Evolutionary conservation across 2,797 vertebrate genomes (phyloP).

Genomic region (Pogoniulus pusillus): DNA sequence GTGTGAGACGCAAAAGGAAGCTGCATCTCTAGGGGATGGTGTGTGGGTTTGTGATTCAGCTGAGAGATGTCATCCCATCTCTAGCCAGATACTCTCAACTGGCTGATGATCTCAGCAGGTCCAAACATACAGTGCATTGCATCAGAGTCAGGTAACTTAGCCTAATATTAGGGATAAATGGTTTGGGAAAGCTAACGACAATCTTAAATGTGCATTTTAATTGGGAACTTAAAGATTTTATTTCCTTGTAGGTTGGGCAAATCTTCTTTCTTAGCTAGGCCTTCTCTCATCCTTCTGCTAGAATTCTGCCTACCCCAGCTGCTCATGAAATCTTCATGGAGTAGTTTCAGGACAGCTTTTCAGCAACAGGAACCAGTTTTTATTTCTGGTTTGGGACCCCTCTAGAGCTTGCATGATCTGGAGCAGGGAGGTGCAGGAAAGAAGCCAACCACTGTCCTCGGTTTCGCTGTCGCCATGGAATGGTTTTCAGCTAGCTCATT

Average conservation of each 20-base stretch:
- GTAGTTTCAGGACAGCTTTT: not conserved
- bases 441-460: not conserved
- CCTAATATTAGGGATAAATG: not conserved
- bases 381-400: not conserved
- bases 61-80: not conserved
- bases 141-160: not conserved
- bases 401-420: not conserved
- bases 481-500: not conserved
- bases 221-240: not conserved
- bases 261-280: not conserved
- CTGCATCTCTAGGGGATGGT: not conserved
- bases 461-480: not conserved
- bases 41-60: not conserved
- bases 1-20: not conserved
- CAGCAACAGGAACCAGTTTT: not conserved
- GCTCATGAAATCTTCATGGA: not conserved
- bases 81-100: not conserved
- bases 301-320: not conserved
- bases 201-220: not conserved
- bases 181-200: not conserved
- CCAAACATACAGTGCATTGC: not conserved
- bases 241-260: not conserved
- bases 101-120: not conserved
- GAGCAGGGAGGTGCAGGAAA: not conserved
- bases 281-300: not conserved